phyloP scores from a whole-genome alignment of 2,113 vertebrate species.

The Epinephelus lanceolatus region DNA sequence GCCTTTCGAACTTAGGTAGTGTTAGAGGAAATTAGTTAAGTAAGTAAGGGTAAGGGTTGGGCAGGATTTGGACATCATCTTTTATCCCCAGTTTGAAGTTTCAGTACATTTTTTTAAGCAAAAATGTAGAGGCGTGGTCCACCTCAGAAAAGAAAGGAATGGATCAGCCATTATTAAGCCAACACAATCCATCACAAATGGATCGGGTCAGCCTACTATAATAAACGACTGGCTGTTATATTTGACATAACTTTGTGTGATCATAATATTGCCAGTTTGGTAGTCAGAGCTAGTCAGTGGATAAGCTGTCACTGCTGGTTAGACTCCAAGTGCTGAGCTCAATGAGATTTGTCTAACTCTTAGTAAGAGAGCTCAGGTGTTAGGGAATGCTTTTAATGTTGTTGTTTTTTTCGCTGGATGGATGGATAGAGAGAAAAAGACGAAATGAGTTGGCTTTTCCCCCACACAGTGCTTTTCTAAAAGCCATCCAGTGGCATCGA shows the following conservation, averaged over 20 bases:
- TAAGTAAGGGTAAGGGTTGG: background rate
- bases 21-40: background rate
- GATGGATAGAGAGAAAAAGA: conserved; percentile 3
- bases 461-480: conserved; percentile 42
- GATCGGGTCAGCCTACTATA: no score
- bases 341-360: conserved; percentile 6
- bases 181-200: no score
- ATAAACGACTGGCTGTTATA: background rate
- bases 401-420: conserved; percentile 43
- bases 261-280: background rate
- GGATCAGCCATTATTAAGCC: no score
- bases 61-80: background rate
- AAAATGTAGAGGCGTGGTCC: background rate
- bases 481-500: conserved; percentile 29
- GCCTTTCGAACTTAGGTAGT: no score
- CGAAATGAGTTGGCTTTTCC: conserved; percentile 21
- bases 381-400: conserved; percentile 71
- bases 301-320: conserved; percentile 1
- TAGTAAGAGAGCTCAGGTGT: conserved; percentile 19
- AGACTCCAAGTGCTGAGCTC: background rate
- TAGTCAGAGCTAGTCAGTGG: background rate
- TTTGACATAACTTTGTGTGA: background rate
- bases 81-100: background rate
- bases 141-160: background rate
- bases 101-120: background rate